These are phyloP conservation scores for Kradibia gibbosae DNA, from an alignment of 1,140 invertebrate species.

Conservation along the genomic window DNA sequence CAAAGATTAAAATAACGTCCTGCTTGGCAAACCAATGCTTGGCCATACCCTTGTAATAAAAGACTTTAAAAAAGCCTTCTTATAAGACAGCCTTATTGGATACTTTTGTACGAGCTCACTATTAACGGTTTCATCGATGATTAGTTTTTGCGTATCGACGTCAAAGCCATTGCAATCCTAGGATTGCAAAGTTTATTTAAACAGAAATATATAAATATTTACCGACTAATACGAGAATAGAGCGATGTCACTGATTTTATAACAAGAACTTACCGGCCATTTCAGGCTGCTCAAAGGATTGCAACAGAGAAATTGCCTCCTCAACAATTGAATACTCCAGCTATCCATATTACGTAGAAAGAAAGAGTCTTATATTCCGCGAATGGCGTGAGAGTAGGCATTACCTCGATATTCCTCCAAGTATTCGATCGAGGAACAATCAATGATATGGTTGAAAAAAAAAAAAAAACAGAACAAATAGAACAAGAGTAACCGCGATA, in stretches of 20 bases:
- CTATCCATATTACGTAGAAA: slow-evolving; percentile 6
- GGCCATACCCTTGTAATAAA: slow-evolving; percentile 65
- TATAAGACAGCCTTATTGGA: slow-evolving; percentile 71
- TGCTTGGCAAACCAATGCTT: background rate
- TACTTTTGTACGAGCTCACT: slow-evolving; percentile 63
- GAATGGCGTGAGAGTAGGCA: no score
- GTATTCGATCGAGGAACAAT: no score
- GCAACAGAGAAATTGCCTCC: slow-evolving; percentile 67
- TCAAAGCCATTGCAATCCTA: slow-evolving; percentile 55
- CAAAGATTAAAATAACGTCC: slow-evolving; percentile 28
- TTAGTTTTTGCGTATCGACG: slow-evolving; percentile 61
- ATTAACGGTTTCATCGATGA: slow-evolving; percentile 69
- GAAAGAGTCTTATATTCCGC: background rate
- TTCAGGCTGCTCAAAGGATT: slow-evolving; percentile 63
- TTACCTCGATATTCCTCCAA: no score
- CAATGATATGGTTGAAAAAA: no score
- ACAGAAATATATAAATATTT: no score
- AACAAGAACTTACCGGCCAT: slow-evolving; percentile 61
- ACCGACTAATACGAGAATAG: no score
- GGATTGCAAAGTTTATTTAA: background rate
- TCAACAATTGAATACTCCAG: slow-evolving; percentile 37
- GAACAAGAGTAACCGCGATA: no score
- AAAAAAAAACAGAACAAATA: no score
- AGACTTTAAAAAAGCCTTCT: slow-evolving; percentile 70
- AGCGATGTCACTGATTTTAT: slow-evolving; percentile 2